Conservation (phyloP, 2,888 invertebrate species). For the Achlya flavicornis region DNA sequence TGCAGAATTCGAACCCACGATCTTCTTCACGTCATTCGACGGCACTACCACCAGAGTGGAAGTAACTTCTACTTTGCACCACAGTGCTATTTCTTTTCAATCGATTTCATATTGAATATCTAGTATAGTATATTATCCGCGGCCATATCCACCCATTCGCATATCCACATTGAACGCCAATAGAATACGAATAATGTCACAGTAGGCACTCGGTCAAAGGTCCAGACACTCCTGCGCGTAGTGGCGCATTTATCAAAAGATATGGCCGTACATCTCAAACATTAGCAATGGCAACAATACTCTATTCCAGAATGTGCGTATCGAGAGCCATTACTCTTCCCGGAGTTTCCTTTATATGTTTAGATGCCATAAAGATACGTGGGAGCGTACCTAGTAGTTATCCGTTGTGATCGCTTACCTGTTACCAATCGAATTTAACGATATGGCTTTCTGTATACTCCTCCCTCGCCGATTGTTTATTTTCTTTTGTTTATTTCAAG, state of each 20-base stretch:
- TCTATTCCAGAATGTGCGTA: conserved; percentile 72
- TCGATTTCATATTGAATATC: too few species aligned
- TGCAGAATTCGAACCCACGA: too few species aligned
- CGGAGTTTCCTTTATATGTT: conserved; percentile 75
- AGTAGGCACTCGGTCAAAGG: conserved; percentile 53
- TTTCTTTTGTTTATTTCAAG: conserved; percentile 13
- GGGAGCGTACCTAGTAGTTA: conserved; percentile 60
- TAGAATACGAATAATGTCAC: conserved; percentile 49
- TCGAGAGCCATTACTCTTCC: conserved; percentile 74
- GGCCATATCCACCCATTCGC: conserved; percentile 21
- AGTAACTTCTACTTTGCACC: too few species aligned
- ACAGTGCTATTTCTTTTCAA: too few species aligned
- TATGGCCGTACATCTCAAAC: conserved; percentile 57
- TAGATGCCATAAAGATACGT: conserved; percentile 76
- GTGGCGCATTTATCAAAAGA: conserved; percentile 65
- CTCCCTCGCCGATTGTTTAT: conserved; percentile 35
- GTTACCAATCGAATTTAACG: conserved; percentile 62
- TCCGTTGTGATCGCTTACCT: conserved; percentile 67
- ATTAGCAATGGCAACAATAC: conserved; percentile 66
- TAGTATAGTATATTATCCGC: too few species aligned
- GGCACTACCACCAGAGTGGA: too few species aligned
- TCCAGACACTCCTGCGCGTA: conserved; percentile 41
- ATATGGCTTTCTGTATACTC: conserved; percentile 40
- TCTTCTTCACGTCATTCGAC: too few species aligned
- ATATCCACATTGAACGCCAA: conserved; percentile 35